These are phyloP conservation scores for Catotricha subobsoleta DNA, from an alignment of 2,888 invertebrate species.

Conservation along the genomic window DNA sequence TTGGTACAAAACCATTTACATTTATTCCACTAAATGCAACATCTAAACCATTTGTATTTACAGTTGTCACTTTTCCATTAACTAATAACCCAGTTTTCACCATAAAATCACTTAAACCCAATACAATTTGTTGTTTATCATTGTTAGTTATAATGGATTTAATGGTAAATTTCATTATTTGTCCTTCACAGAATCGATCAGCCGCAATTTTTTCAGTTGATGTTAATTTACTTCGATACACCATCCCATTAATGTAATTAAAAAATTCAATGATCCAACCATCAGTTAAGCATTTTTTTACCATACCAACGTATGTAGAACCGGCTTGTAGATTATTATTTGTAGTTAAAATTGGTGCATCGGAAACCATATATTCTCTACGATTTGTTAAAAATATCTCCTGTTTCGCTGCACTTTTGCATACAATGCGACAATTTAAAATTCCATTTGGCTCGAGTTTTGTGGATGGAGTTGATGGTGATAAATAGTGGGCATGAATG, in stretches of 20 bases:
- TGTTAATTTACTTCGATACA: constrained; percentile 18
- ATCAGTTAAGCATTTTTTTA: constrained; percentile 20
- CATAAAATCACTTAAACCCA: constrained; percentile 7
- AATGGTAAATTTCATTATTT: constrained; percentile 23
- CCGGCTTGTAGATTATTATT: constrained; percentile 34
- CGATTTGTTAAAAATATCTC: constrained; percentile 45
- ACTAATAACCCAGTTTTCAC: background rate
- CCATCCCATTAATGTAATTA: constrained; percentile 25
- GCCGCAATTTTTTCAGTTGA: constrained; percentile 12
- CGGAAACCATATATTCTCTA: constrained; percentile 39
- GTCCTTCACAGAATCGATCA: constrained; percentile 20
- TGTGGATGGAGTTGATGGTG: constrained; percentile 26
- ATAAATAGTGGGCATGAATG: constrained; percentile 38
- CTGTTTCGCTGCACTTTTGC: constrained; percentile 29
- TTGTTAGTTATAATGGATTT: constrained; percentile 12
- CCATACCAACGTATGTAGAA: constrained; percentile 22
- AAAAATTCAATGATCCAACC: constrained; percentile 26
- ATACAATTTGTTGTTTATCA: constrained; percentile 16
- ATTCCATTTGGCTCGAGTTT: constrained; percentile 37
- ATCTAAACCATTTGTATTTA: constrained; percentile 1
- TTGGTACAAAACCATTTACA: constrained; percentile 4
- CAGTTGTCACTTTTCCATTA: background rate
- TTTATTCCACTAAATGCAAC: constrained; percentile 1
- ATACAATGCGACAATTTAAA: constrained; percentile 41
- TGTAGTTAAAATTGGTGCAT: constrained; percentile 33